Base-by-base conservation (phyloP, 2,113 vertebrate genomes). In the Sturnira hondurensis region DNA sequence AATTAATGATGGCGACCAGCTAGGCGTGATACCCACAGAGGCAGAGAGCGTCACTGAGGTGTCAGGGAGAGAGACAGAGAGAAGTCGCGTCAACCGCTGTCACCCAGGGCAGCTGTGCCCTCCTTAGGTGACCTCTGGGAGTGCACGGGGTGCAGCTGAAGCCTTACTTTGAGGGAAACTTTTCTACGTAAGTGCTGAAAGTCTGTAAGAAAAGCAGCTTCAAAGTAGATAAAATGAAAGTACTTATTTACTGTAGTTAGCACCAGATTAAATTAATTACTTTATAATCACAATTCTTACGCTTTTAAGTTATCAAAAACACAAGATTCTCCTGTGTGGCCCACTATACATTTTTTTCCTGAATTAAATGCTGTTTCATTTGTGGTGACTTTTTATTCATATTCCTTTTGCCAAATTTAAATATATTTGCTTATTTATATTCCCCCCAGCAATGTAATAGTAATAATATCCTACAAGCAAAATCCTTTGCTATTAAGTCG, bases 321-420 rank as follows among this genome's bases (percentile, higher is more conserved):
- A 77, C 0, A 74, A 82, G 22, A 85, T 73, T 47, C 1, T 33
- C 38, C n/a, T n/a, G 58, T 92, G 84, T 61, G 31, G 22, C 20
- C 43, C 33, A 81, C 12, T 26, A 38, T 22, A 4, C 10, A 73
- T 65, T 94, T 87, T 94, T 87, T 67, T 56, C 63, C 70, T 65
- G 74, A 87, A 83, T 36, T 71, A 50, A 86, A 90, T 54, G 31
- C 15, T 22, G 31, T 93, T 74, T 54, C 68, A 81, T 70, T 67
- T 78, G 11, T 65, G n/a, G 80, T 93, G 36, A 61, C 17, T 58
- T 77, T 86, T 71, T 54, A 67, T 76, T 89, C 50, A 41, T 70
- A 11, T 65, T 45, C 4, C 63, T 91, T 95, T 93, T 47, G 22
- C n/a, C 84, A 95, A 22, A 52, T 91, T 80, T 96, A 43, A 88